Evolutionary conservation across 2,113 vertebrate genomes (phyloP).

Genomic region (Mastomys natalensis): DNA sequence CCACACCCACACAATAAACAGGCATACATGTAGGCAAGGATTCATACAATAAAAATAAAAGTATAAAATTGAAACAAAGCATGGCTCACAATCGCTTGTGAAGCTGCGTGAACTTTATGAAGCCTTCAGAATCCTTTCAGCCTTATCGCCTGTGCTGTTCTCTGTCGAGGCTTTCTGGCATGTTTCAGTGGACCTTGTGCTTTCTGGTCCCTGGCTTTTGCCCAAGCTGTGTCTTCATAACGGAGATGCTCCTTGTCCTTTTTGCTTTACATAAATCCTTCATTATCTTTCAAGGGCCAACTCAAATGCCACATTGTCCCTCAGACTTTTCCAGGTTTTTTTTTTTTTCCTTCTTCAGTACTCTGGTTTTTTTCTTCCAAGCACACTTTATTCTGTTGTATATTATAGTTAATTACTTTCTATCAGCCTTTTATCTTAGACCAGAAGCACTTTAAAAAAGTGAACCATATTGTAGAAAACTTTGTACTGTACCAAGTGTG

Average conservation of each 20-base stretch:
- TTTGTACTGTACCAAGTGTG: background rate
- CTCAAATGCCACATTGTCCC: constrained; percentile 57
- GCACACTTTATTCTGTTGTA: constrained; percentile 3
- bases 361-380: background rate
- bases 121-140: background rate
- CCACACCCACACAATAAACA: background rate
- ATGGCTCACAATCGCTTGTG: background rate
- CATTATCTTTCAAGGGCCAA: constrained; percentile 46
- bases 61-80: background rate
- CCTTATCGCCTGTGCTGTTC: background rate
- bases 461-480: constrained; percentile 44
- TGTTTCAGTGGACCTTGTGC: background rate
- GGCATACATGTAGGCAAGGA: background rate
- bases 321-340: constrained; percentile 19
- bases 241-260: background rate
- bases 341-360: background rate
- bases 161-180: background rate
- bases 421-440: background rate
- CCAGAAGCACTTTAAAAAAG: constrained; percentile 29
- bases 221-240: background rate
- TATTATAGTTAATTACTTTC: constrained; percentile 50
- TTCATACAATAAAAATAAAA: background rate
- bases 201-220: background rate
- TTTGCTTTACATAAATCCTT: background rate
- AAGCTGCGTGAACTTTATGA: constrained; percentile 25